Evolutionary conservation across 2,113 vertebrate species (phyloP), one percentile per base, ranked within the genome.

Genomic region (Tichodroma muraria): DNA sequence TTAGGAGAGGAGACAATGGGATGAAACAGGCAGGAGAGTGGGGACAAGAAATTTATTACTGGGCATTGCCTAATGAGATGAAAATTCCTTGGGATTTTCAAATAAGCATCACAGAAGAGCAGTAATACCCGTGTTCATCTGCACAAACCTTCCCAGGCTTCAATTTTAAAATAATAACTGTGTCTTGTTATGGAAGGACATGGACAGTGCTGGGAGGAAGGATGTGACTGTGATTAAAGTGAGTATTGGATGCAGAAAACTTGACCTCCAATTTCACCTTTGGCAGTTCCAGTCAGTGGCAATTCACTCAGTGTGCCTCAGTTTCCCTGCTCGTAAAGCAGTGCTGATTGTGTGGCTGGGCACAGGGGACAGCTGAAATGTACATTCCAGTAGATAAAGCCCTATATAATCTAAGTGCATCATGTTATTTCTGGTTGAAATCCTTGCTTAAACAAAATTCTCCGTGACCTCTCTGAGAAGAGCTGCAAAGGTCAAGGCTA

Each of bases 401-500:
- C 78, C 35, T 82, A 19, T 50, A 69, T 77, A 83, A 80, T 73
- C 33, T 85, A 83, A 93, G 79, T 49, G 75, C 52, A 85, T 89
- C 3, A 1, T 83, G 52, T 80, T 96, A 95, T 70, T 94, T 59
- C 84, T 66, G n/a, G 89, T 44, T 73, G 91, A 94, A 89, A 63
- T 93, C 81, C 90, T 77, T 85, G 89, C 95, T 91, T 82, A 76
- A 93, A 89, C 56, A 90, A 89, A 95, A 91, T 92, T 88, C 79
- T 80, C 79, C 0, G 2, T 85, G 89, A 96, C 93, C 87, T 96
- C 75, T 23, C 63, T 52, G 84, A 84, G 93, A 94, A 93, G 68
- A 94, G 63, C 93, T 95, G 81, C 91, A 95, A 92, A 96, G 94
- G 96, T 95, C 95, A 91, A 93, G 91, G 89, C 95, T 91, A 94